These are phyloP conservation scores for Channa striata DNA, from an alignment of 2,797 vertebrate genomes.

Conservation along the genomic window DNA sequence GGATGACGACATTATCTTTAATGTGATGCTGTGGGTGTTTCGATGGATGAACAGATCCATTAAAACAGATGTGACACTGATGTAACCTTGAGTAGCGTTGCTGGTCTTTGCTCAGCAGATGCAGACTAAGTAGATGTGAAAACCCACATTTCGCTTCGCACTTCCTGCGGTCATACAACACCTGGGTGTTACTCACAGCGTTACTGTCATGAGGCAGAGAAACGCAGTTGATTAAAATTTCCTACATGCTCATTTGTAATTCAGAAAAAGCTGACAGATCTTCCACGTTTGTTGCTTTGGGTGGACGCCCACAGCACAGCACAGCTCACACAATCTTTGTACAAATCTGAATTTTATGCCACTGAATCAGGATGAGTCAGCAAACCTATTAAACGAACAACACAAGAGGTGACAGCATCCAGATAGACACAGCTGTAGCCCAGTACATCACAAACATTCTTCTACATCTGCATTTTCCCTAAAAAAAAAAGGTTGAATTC, in stretches of 20 bases:
- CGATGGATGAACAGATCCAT: no score
- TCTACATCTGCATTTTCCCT: constrained; percentile 1
- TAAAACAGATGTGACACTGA: no score
- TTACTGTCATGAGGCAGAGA: constrained; percentile 8
- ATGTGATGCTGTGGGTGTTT: no score
- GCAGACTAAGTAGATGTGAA: background rate
- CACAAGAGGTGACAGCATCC: background rate
- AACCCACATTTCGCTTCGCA: background rate
- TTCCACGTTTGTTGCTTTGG: background rate
- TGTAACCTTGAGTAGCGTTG: constrained; percentile 54
- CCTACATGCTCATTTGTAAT: constrained; percentile 9
- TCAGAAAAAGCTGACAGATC: constrained; percentile 6
- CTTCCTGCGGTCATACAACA: constrained; percentile 6
- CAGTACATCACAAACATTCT: background rate
- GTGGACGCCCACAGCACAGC: constrained; percentile 11
- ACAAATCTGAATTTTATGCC: constrained; percentile 3
- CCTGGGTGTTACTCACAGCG: no score
- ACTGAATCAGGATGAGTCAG: constrained; percentile 30
- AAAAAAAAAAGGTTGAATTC: constrained; percentile 16
- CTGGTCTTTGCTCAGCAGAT: constrained; percentile 8
- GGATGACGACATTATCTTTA: no score
- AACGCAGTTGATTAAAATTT: constrained; percentile 13
- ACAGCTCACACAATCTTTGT: constrained; percentile 1
- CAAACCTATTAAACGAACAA: constrained; percentile 14
- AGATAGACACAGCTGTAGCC: background rate